Evolutionary conservation across 2,797 vertebrate species (phyloP).

Genomic region (Esox lucius): DNA sequence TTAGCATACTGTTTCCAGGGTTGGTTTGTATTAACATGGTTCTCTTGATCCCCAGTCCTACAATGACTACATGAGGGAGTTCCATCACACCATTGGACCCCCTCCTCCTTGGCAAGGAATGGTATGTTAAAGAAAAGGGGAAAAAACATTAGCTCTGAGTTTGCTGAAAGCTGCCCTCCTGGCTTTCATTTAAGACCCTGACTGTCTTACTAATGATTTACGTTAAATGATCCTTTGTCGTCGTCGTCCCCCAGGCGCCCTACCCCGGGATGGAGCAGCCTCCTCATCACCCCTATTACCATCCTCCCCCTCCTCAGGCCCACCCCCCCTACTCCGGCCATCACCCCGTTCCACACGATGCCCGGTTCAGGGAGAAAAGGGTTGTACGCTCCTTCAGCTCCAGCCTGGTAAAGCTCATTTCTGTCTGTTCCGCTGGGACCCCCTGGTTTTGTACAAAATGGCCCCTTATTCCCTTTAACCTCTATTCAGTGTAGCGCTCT

Average conservation of each 20-base stretch:
- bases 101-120: constrained; percentile 96
- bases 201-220: too few relatives aligned
- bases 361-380: constrained; percentile 94
- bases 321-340: constrained; percentile 92
- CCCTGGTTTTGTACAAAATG: background rate
- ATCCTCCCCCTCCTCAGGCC: constrained; percentile 88
- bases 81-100: constrained; percentile 93
- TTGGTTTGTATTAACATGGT: constrained; percentile 14
- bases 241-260: constrained; percentile 76
- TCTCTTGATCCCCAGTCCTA: constrained; percentile 86
- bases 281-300: constrained; percentile 88
- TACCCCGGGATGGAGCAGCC: constrained; percentile 93
- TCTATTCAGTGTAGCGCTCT: too few relatives aligned
- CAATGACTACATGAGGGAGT: constrained; percentile 97
- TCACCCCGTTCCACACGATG: constrained; percentile 87
- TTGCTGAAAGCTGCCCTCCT: too few relatives aligned
- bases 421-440: background rate
- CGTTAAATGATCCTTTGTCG: too few relatives aligned
- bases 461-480: too few relatives aligned
- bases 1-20: background rate
- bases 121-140: constrained; percentile 72
- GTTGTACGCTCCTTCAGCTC: constrained; percentile 82
- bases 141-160: too few relatives aligned
- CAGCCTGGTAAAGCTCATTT: constrained; percentile 65
- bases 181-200: too few relatives aligned